phyloP scores from a whole-genome alignment of 2,797 vertebrate species.

The Somateria mollissima region DNA sequence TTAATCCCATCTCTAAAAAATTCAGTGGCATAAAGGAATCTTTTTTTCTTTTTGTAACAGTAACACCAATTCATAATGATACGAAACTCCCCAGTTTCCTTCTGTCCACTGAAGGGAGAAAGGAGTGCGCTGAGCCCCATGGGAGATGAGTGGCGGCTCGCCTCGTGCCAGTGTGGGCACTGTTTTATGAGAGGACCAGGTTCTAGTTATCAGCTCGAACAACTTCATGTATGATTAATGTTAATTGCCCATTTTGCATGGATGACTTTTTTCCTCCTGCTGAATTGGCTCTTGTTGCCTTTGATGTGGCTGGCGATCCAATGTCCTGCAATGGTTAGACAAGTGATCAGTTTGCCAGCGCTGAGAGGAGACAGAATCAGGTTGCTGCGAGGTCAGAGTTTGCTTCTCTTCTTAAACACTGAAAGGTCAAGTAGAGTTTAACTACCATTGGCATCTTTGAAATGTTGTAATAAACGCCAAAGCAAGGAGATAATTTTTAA shows the following conservation, averaged over 20 bases:
- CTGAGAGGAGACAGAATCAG: slow-evolving; percentile 71
- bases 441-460: slow-evolving; percentile 69
- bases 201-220: slow-evolving; percentile 63
- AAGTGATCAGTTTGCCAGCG: slow-evolving; percentile 73
- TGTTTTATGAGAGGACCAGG: slow-evolving; percentile 43
- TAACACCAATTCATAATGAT: rapidly evolving
- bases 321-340: slow-evolving; percentile 71
- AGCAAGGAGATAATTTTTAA: slow-evolving; percentile 64
- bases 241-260: slow-evolving; percentile 78
- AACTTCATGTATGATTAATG: slow-evolving; percentile 79
- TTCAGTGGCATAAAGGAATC: background rate
- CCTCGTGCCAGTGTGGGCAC: background rate
- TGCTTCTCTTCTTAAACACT: slow-evolving; percentile 70
- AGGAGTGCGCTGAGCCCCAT: background rate
- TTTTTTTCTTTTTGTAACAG: background rate
- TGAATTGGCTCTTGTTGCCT: slow-evolving; percentile 72
- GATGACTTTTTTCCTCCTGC: slow-evolving; percentile 54
- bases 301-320: slow-evolving; percentile 78
- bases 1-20: background rate
- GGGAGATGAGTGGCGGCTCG: background rate
- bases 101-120: background rate
- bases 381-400: slow-evolving; percentile 70
- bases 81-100: background rate
- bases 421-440: slow-evolving; percentile 80
- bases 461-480: slow-evolving; percentile 72